phyloP scores from a whole-genome alignment of 2,888 invertebrate genomes.

The Helleia helle region DNA sequence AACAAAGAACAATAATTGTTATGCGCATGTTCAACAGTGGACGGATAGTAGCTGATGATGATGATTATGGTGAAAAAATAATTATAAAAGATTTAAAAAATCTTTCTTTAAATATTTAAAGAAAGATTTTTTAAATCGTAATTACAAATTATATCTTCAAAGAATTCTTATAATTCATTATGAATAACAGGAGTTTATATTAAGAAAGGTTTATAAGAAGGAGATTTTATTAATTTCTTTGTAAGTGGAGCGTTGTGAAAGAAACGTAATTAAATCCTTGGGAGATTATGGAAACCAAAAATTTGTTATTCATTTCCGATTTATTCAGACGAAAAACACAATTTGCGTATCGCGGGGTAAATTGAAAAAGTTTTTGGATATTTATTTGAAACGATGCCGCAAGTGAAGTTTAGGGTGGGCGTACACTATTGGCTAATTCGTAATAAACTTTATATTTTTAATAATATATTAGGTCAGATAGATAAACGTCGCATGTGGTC shows the following conservation, averaged over 20 bases:
- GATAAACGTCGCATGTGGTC: too few relatives aligned
- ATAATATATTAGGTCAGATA: too few relatives aligned
- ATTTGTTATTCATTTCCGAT: conserved; percentile 65
- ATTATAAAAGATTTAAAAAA: too few relatives aligned
- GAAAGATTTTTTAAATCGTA: too few relatives aligned
- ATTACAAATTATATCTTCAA: background rate
- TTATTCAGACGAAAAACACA: conserved; percentile 68
- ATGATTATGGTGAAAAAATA: too few relatives aligned
- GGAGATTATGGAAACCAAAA: conserved; percentile 51
- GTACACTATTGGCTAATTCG: too few relatives aligned
- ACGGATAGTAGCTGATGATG: too few relatives aligned
- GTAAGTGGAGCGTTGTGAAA: conserved; percentile 9
- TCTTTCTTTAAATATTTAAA: too few relatives aligned
- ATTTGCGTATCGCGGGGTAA: conserved; percentile 63
- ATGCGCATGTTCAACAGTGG: too few relatives aligned
- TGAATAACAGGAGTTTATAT: conserved; percentile 11
- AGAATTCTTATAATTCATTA: conserved; percentile 5
- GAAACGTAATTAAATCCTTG: conserved; percentile 47
- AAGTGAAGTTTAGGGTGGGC: conserved; percentile 18
- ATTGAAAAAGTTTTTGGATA: conserved; percentile 71
- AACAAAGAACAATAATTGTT: too few relatives aligned
- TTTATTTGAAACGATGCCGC: conserved; percentile 58
- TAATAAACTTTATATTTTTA: too few relatives aligned
- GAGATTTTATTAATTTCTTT: conserved; percentile 17
- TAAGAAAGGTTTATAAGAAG: conserved; percentile 15